These are phyloP conservation scores for Chiroxiphia lanceolata DNA, from an alignment of 2,797 vertebrate species.

Conservation along the genomic window DNA sequence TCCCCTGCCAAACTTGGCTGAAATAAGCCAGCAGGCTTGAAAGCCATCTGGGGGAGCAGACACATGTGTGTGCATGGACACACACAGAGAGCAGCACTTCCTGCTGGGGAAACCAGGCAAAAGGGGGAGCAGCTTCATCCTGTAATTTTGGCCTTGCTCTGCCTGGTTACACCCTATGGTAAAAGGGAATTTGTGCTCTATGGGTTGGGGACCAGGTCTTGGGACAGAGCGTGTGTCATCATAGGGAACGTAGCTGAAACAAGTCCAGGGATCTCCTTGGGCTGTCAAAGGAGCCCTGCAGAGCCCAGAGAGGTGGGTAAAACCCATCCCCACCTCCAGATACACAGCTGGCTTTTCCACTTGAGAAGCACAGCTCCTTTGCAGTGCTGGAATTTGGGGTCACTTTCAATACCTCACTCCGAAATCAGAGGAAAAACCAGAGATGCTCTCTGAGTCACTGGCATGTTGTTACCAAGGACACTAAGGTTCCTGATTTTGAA, in stretches of 20 bases:
- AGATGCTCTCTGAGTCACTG: slow-evolving; percentile 41
- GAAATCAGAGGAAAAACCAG: slow-evolving; percentile 8
- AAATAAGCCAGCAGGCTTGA: not conserved
- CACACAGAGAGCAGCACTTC: not conserved
- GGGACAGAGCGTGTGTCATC: not conserved
- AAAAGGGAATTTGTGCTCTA: not conserved
- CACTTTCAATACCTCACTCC: not conserved
- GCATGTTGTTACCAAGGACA: slow-evolving; percentile 65
- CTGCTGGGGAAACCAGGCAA: not conserved
- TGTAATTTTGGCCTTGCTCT: not conserved
- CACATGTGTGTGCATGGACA: accelerated
- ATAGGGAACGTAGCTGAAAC: not conserved
- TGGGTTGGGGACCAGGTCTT: not conserved
- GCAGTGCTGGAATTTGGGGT: not conserved
- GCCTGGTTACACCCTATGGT: not conserved
- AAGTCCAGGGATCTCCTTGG: not conserved
- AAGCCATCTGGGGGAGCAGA: not conserved
- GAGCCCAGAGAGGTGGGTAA: not conserved
- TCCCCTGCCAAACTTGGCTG: not conserved
- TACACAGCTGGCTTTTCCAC: not conserved
- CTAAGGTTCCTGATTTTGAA: slow-evolving; percentile 66
- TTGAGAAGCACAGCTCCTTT: not conserved
- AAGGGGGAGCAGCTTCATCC: not conserved
- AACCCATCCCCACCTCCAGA: not conserved
- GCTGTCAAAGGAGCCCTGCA: not conserved